Evolutionary conservation across 1,140 invertebrate genomes (phyloP).

Genomic region (Aleiodes sp.): DNA sequence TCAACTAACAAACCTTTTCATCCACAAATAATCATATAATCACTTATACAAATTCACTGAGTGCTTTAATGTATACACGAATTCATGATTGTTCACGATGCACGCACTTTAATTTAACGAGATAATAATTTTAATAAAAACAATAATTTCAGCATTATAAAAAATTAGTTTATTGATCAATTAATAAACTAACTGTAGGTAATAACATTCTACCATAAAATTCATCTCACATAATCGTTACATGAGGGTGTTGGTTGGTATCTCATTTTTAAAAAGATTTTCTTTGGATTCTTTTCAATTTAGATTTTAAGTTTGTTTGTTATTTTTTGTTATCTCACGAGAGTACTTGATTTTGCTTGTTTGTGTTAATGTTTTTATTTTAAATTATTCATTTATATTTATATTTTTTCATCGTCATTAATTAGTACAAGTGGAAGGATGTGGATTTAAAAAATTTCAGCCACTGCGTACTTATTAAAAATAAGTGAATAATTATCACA

Average conservation of each 20-base stretch:
- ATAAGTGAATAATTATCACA: slow-evolving; percentile 6
- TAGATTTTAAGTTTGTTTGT: slow-evolving; percentile 38
- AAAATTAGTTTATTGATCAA: neutral
- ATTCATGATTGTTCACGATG: neutral
- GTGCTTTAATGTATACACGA: neutral
- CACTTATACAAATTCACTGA: slow-evolving; percentile 1
- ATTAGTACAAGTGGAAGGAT: slow-evolving; percentile 10
- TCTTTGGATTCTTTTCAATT: slow-evolving; percentile 24
- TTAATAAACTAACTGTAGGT: neutral
- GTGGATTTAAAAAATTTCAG: no score
- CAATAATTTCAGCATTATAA: neutral
- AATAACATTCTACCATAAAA: neutral
- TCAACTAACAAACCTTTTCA: neutral
- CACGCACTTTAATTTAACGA: neutral
- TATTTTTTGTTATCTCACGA: slow-evolving; percentile 49
- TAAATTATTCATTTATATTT: slow-evolving; percentile 42
- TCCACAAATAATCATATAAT: neutral
- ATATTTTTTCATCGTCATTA: slow-evolving; percentile 16
- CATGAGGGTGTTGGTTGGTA: slow-evolving; percentile 38
- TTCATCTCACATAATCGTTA: neutral
- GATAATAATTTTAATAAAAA: neutral
- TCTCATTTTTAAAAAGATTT: slow-evolving; percentile 31
- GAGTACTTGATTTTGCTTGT: slow-evolving; percentile 62
- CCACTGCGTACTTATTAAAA: no score
- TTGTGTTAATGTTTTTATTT: slow-evolving; percentile 48